Percentiles rank a stretch among this genome's conserved stretches.
These are phyloP conservation scores for Petrocephalus schoutedeni DNA, from an alignment of 2,797 vertebrate genomes.

Conservation along the genomic window DNA sequence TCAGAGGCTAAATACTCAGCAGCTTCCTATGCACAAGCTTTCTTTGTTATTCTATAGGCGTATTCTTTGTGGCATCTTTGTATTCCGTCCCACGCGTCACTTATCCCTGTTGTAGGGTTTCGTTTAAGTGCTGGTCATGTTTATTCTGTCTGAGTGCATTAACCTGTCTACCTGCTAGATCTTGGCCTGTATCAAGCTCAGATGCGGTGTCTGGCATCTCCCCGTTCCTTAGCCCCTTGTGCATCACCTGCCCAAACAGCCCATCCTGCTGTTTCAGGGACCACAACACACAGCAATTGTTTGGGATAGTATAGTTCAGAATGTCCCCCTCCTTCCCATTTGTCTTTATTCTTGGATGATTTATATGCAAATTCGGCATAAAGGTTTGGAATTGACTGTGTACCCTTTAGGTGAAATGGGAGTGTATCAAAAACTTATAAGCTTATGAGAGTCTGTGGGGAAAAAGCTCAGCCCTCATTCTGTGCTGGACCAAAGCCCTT, in stretches of 20 bases:
- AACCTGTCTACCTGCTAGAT: neutral
- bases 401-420: conserved; percentile 23
- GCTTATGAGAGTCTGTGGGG: neutral
- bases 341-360: conserved; percentile 9
- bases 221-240: neutral
- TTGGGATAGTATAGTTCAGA: neutral
- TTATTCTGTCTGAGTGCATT: neutral
- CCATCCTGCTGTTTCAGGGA: neutral
- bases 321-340: neutral
- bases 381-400: conserved; percentile 20
- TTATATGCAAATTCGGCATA: conserved; percentile 26
- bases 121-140: neutral
- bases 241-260: neutral
- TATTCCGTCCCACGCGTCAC: neutral
- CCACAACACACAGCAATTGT: neutral
- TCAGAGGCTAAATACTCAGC: neutral
- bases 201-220: neutral
- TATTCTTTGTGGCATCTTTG: neutral
- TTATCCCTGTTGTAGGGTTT: neutral
- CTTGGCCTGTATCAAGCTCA: neutral
- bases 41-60: neutral
- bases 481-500: conserved; percentile 22
- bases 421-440: conserved; percentile 12
- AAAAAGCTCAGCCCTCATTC: conserved; percentile 1
- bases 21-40: neutral